These are phyloP conservation scores for Ennomos erosarius DNA, from an alignment of 2,888 invertebrate genomes.

Conservation along the genomic window DNA sequence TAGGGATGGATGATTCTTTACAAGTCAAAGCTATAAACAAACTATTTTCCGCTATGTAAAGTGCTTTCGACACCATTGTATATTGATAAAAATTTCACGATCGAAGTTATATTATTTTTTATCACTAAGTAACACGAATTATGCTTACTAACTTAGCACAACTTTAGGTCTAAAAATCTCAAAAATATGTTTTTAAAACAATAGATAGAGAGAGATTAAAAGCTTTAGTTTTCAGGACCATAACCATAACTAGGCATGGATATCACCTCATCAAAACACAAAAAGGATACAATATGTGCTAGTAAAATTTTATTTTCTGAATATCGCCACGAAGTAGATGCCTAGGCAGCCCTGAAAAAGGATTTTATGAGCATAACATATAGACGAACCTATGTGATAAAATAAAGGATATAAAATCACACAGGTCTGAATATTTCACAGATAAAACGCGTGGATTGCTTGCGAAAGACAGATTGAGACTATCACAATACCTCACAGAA, in stretches of 20 bases:
- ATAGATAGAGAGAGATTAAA: too few species aligned
- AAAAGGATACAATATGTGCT: slow-evolving; percentile 10
- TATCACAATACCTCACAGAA: slow-evolving; percentile 18
- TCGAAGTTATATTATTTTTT: too few species aligned
- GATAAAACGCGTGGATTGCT: slow-evolving; percentile 20
- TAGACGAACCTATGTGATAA: slow-evolving; percentile 2
- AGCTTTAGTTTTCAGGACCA: not conserved
- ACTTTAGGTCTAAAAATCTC: too few species aligned
- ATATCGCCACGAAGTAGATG: slow-evolving; percentile 19
- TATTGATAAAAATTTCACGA: too few species aligned
- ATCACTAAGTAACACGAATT: too few species aligned
- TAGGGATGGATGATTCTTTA: too few species aligned
- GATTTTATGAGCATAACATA: slow-evolving; percentile 13
- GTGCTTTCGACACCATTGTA: too few species aligned
- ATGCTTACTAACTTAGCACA: too few species aligned
- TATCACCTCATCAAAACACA: slow-evolving; percentile 12
- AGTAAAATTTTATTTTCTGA: slow-evolving; percentile 29
- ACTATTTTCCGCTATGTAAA: too few species aligned
- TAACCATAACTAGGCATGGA: slow-evolving; percentile 5
- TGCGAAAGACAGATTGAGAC: slow-evolving; percentile 17
- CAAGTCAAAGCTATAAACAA: too few species aligned
- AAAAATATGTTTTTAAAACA: too few species aligned
- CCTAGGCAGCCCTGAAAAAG: slow-evolving; percentile 22
- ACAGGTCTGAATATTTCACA: slow-evolving; percentile 21
- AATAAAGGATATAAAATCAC: slow-evolving; percentile 16